Percentiles rank a stretch among this genome's conserved stretches.
phyloP scores from a whole-genome alignment of 2,888 invertebrate species.

The Tethea ocularis region DNA sequence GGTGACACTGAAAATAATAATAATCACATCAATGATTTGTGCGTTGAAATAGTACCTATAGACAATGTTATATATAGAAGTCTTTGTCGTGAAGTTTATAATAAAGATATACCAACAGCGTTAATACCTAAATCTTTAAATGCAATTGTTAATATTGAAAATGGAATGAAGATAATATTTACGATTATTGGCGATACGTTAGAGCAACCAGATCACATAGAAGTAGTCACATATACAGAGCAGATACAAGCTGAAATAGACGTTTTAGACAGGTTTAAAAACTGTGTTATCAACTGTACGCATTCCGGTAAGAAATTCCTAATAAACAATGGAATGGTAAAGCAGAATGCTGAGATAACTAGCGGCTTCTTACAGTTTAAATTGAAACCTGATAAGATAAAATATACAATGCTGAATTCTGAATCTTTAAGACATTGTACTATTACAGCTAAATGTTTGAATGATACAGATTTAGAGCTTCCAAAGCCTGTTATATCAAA shows the following conservation, averaged over 20 bases:
- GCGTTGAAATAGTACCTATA: slow-evolving; percentile 72
- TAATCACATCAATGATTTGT: slow-evolving; percentile 60
- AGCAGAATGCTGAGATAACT: slow-evolving; percentile 69
- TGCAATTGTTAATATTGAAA: slow-evolving; percentile 77
- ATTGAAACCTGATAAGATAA: slow-evolving; percentile 71
- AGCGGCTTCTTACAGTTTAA: slow-evolving; percentile 68
- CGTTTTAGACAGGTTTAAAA: slow-evolving; percentile 76
- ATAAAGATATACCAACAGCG: slow-evolving; percentile 71
- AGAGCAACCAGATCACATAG: slow-evolving; percentile 72
- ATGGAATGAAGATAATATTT: slow-evolving; percentile 83
- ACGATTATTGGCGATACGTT: slow-evolving; percentile 64
- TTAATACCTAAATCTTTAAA: slow-evolving; percentile 82
- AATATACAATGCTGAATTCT: slow-evolving; percentile 77
- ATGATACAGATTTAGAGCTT: slow-evolving; percentile 53
- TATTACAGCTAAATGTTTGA: slow-evolving; percentile 65
- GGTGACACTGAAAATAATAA: slow-evolving; percentile 48
- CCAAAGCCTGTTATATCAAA: slow-evolving; percentile 51
- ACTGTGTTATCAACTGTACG: slow-evolving; percentile 76
- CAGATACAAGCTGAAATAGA: slow-evolving; percentile 57
- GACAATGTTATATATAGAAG: slow-evolving; percentile 71
- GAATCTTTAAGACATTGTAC: slow-evolving; percentile 80
- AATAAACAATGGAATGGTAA: slow-evolving; percentile 80
- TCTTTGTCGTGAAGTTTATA: slow-evolving; percentile 69
- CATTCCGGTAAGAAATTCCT: slow-evolving; percentile 77
- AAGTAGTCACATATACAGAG: slow-evolving; percentile 76